Conservation (phyloP, 2,888 invertebrate genomes). For the Volucella zonaria region DNA sequence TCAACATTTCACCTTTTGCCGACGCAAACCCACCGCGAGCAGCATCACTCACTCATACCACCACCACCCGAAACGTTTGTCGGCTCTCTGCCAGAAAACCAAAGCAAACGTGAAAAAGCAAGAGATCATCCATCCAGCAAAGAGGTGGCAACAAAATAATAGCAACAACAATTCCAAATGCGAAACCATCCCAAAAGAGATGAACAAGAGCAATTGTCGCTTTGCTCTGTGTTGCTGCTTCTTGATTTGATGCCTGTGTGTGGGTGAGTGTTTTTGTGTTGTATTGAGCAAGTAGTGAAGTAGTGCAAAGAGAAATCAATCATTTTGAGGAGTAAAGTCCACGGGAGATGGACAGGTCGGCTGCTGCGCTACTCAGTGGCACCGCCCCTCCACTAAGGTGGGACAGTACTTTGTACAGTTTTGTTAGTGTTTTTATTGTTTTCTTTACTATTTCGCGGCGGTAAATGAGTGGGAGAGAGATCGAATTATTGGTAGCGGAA, state of each 20-base stretch:
- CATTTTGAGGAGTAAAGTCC: slow-evolving; percentile 60
- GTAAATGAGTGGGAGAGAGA: slow-evolving; percentile 10
- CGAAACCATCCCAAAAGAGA: neutral
- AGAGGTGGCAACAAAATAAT: slow-evolving; percentile 38
- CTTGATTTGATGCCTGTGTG: neutral
- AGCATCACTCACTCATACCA: slow-evolving; percentile 23
- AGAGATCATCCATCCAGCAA: slow-evolving; percentile 20
- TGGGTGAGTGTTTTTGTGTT: neutral
- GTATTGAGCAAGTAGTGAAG: neutral
- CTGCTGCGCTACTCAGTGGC: slow-evolving; percentile 54
- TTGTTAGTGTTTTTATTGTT: slow-evolving; percentile 35
- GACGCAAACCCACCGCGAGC: slow-evolving; percentile 5
- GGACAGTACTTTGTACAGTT: slow-evolving; percentile 34
- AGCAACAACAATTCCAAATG: neutral
- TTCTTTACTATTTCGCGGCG: neutral
- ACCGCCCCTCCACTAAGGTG: slow-evolving; percentile 63
- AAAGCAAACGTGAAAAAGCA: slow-evolving; percentile 26
- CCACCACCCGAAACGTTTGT: neutral
- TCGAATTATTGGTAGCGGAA: neutral
- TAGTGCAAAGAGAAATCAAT: slow-evolving; percentile 66
- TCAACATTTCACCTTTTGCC: slow-evolving; percentile 64
- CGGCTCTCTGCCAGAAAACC: neutral
- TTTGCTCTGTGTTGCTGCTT: neutral
- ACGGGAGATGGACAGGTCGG: slow-evolving; percentile 65
- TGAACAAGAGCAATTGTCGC: slow-evolving; percentile 16